Evolutionary conservation across 2,888 invertebrate species (phyloP), one percentile per base, ranked within the genome.

Genomic region (Lepidocyrtinus sp.): DNA sequence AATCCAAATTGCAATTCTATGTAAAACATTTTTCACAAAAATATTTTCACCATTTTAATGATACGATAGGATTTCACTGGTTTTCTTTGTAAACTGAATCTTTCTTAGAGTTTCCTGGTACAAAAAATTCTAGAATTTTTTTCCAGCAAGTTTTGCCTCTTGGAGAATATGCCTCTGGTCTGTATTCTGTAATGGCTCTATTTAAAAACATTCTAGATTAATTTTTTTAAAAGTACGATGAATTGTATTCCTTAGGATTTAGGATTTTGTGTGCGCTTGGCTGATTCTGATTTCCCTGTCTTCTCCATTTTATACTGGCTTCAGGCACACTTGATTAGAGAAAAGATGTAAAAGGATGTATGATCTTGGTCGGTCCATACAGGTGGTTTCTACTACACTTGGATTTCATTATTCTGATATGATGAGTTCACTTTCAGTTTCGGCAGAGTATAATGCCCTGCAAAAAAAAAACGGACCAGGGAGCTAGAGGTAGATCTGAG

Each of bases 371-470:
- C 27, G 59, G 61, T 24, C 36, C 59, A 70, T 27, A 36, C 65
- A 63, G 24, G 65, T 36, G 65, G 61, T 65, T 36, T 67, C n/a
- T 50, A 62, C 46, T 63, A 67, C 50, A 17, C 22, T 65, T 46
- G 17, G 25, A 24, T 27, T 59, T 17, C 9, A 46, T 24, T 72
- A 22, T 25, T 36, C 36, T 36, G 5, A 36, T 36, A 7, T 36
- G 12, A 7, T 12, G 5, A 36, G 12, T 36, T 12, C 36, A 36
- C 36, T 36, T 36, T 36, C 36, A 36, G 5, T 36, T 36, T 36
- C 36, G 12, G 12, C 36, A 67, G 75, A 67, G 75, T 75, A 75
- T 75, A 75, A 7, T 69, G 75, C 69, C 75, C 75, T 75, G 25
- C 68, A 75, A 75, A 61, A 67, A 75, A 75, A 69, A 22, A 9